Percentiles rank a stretch among this genome's conserved stretches.
phyloP scores from a whole-genome alignment of 2,797 vertebrate genomes.

The Vultur gryphus region DNA sequence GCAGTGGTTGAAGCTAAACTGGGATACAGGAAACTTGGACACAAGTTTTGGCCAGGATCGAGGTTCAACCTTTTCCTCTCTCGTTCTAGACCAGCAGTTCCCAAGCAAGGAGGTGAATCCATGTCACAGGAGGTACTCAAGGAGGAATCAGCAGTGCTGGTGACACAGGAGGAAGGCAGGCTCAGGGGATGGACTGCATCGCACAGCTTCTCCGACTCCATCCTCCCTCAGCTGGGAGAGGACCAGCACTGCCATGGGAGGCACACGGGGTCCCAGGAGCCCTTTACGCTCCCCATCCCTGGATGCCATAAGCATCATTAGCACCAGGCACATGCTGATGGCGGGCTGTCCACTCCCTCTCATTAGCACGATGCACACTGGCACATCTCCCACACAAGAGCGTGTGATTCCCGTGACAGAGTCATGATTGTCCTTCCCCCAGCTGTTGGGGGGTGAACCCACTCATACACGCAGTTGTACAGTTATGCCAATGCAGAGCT shows the following conservation, averaged over 20 bases:
- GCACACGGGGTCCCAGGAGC: not conserved
- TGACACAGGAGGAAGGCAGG: not conserved
- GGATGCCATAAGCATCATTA: fast-evolving
- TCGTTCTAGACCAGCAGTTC: not conserved
- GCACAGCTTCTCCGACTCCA: not conserved
- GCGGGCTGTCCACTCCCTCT: not conserved
- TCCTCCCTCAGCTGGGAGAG: not conserved
- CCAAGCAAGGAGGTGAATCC: not conserved
- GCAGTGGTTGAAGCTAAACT: not conserved
- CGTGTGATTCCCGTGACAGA: not conserved
- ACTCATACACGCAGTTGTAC: not conserved
- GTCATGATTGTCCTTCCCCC: not conserved
- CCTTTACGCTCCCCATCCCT: fast-evolving
- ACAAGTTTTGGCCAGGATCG: not conserved
- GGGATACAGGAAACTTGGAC: not conserved
- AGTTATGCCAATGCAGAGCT: not conserved
- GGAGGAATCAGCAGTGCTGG: not conserved
- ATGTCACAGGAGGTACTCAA: not conserved
- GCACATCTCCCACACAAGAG: not conserved
- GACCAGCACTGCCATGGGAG: not conserved
- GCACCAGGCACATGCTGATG: fast-evolving
- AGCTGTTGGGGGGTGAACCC: not conserved
- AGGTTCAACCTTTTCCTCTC: not conserved
- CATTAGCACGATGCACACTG: not conserved
- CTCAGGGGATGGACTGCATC: not conserved